Conservation (phyloP, 2,888 invertebrate genomes). For the Philereme transversata region DNA sequence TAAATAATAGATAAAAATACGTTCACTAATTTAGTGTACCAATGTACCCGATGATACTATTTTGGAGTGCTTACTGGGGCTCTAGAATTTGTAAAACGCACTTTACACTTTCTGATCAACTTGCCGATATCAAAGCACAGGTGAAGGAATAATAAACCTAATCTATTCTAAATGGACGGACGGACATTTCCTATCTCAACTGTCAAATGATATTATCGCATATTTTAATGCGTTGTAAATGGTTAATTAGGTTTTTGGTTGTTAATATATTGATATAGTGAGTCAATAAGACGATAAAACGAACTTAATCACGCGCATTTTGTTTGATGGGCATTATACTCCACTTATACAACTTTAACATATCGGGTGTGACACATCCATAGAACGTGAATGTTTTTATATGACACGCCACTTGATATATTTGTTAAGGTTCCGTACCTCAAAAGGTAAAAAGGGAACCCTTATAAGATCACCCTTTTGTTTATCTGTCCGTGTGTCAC, state of each 20-base stretch:
- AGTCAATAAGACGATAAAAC: neutral
- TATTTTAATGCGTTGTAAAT: neutral
- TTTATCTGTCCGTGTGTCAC: no score
- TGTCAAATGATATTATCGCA: slow-evolving; percentile 23
- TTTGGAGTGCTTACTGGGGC: no score
- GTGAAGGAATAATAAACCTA: slow-evolving; percentile 39
- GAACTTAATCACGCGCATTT: neutral
- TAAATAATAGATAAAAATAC: no score
- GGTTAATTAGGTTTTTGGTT: neutral
- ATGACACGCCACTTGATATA: no score
- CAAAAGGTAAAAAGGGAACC: no score
- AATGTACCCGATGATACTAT: no score
- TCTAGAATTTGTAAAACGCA: slow-evolving; percentile 19
- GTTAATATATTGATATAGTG: neutral
- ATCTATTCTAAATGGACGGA: slow-evolving; percentile 40
- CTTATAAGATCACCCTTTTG: no score
- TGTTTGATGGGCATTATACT: neutral
- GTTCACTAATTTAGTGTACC: no score
- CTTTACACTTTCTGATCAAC: slow-evolving; percentile 48
- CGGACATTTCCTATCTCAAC: slow-evolving; percentile 37
- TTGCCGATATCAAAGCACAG: slow-evolving; percentile 55
- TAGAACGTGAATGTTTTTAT: no score
- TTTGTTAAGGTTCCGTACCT: no score
- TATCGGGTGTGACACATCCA: no score
- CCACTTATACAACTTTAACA: no score